Conservation (phyloP, 2,113 vertebrate species). For the Burhinus bistriatus region DNA sequence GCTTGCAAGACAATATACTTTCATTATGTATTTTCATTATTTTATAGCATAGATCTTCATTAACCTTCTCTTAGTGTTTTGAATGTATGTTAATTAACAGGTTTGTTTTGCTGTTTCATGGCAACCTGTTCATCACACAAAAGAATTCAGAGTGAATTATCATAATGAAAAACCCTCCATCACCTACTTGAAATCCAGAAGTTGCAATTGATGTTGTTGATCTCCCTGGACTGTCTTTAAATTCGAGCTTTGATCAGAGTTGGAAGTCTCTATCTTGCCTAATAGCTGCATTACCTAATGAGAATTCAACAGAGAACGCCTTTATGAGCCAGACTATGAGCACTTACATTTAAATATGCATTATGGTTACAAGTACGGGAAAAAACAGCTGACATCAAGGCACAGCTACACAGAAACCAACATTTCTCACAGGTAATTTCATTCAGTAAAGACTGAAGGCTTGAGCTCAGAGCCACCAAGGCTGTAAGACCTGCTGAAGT, state of each 20-base stretch:
- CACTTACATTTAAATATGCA: neutral
- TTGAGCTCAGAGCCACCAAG: neutral
- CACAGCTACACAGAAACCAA: neutral
- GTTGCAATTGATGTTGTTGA: constrained; percentile 72
- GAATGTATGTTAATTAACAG: neutral
- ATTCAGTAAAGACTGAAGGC: neutral
- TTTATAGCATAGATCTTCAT: neutral
- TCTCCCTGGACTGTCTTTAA: constrained; percentile 73
- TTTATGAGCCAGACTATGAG: constrained; percentile 6
- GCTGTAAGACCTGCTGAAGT: neutral
- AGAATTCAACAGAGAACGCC: constrained; percentile 29
- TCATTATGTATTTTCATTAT: neutral
- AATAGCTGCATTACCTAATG: constrained; percentile 75
- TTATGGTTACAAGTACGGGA: neutral
- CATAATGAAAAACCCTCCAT: constrained; percentile 51
- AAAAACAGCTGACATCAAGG: neutral
- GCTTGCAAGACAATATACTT: neutral
- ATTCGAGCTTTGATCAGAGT: constrained; percentile 63
- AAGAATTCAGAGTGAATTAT: constrained; percentile 28
- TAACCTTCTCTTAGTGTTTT: neutral
- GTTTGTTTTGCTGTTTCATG: neutral
- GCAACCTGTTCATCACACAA: constrained; percentile 10
- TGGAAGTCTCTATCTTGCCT: constrained; percentile 74
- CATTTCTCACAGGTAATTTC: neutral
- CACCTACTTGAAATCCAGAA: constrained; percentile 81